phyloP scores from a whole-genome alignment of 2,113 vertebrate species.

The Lipophrys pholis region DNA sequence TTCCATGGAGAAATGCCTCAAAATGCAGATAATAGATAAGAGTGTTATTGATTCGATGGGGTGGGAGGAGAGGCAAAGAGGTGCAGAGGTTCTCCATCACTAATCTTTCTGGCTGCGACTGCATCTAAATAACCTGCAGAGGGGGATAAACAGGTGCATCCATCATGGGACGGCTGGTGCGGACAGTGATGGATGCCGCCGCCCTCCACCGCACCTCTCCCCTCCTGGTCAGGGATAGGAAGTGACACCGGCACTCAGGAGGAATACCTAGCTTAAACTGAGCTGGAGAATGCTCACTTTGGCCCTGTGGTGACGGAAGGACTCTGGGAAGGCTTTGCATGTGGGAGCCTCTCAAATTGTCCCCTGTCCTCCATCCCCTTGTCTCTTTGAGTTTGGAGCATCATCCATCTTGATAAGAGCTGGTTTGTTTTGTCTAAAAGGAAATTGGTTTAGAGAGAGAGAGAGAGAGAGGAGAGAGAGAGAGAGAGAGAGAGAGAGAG shows the following conservation, averaged over 20 bases:
- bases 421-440: slow-evolving; percentile 61
- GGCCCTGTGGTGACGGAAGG: slow-evolving; percentile 42
- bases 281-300: slow-evolving; percentile 46
- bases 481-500: slow-evolving; percentile 13
- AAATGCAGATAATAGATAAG: slow-evolving; percentile 76
- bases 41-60: slow-evolving; percentile 72
- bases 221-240: slow-evolving; percentile 66
- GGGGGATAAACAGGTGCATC: slow-evolving; percentile 81
- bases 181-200: slow-evolving; percentile 78
- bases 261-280: slow-evolving; percentile 60
- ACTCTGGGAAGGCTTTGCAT: slow-evolving; percentile 30
- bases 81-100: slow-evolving; percentile 77
- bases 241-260: slow-evolving; percentile 67
- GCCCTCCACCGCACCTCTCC: slow-evolving; percentile 51
- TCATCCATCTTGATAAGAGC: slow-evolving; percentile 63
- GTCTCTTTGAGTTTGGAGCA: slow-evolving; percentile 57
- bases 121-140: slow-evolving; percentile 84
- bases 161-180: slow-evolving; percentile 67
- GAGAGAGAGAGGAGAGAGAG: too few species aligned
- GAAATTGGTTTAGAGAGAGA: slow-evolving; percentile 66
- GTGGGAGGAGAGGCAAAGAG: slow-evolving; percentile 65
- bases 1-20: slow-evolving; percentile 63
- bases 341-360: neutral
- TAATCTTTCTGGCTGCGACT: slow-evolving; percentile 76
- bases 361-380: slow-evolving; percentile 6